These are phyloP conservation scores for Epirrita christyi DNA, from an alignment of 2,888 invertebrate genomes.

Conservation along the genomic window DNA sequence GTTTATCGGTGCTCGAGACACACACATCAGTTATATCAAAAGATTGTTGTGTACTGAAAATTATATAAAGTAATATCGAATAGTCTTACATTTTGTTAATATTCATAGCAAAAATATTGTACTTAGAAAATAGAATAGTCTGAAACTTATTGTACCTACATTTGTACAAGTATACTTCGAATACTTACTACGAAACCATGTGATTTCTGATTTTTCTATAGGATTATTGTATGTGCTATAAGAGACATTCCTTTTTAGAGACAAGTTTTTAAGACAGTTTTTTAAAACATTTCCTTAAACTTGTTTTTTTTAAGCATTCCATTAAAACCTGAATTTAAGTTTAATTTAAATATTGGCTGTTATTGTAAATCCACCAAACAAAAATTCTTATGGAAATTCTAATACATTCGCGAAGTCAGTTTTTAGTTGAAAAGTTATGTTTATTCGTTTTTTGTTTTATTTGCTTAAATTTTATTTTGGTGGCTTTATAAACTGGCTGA, in stretches of 20 bases:
- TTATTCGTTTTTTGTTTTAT: no score
- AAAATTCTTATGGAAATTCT: no score
- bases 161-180: not conserved
- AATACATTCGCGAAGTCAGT: no score
- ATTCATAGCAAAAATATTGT: slow-evolving; percentile 64
- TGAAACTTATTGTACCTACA: slow-evolving; percentile 2
- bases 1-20: slow-evolving; percentile 75
- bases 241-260: not conserved
- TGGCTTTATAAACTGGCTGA: slow-evolving; percentile 31
- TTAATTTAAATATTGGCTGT: slow-evolving; percentile 13
- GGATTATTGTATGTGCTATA: no score
- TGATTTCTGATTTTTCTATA: slow-evolving; percentile 15
- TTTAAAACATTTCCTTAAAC: not conserved
- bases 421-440: no score
- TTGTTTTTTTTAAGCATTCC: slow-evolving; percentile 13
- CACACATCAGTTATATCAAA: slow-evolving; percentile 62
- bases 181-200: slow-evolving; percentile 21
- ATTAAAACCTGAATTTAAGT: slow-evolving; percentile 17
- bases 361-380: slow-evolving; percentile 25
- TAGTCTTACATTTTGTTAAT: slow-evolving; percentile 68
- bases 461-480: slow-evolving; percentile 9
- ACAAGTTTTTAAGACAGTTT: no score
- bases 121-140: slow-evolving; percentile 44
- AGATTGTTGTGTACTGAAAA: slow-evolving; percentile 49
- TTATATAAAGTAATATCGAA: slow-evolving; percentile 51